Percentiles rank a stretch among this genome's conserved stretches.
phyloP scores from a whole-genome alignment of 1,140 invertebrate species.

The Diuraphis noxia region DNA sequence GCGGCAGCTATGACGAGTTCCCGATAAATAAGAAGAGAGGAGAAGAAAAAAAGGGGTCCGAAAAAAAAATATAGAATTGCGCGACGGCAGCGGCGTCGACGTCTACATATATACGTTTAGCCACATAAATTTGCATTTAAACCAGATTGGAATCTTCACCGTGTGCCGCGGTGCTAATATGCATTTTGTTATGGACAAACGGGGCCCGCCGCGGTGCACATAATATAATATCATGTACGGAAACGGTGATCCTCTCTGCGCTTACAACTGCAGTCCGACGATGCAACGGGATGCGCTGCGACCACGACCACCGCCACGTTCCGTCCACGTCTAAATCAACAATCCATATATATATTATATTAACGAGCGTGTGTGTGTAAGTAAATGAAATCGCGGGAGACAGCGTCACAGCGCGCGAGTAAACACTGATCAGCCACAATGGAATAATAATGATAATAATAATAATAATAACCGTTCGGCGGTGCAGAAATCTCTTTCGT shows the following conservation, averaged over 20 bases:
- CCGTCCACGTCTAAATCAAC: slow-evolving; percentile 40
- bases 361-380: background rate
- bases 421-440: slow-evolving; percentile 41
- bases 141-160: slow-evolving; percentile 32
- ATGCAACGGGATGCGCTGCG: background rate
- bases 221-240: background rate
- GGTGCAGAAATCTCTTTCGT: background rate
- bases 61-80: slow-evolving; percentile 12
- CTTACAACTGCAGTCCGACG: no score
- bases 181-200: slow-evolving; percentile 49
- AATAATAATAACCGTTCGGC: background rate
- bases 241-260: background rate
- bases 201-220: slow-evolving; percentile 62
- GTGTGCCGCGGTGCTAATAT: slow-evolving; percentile 34
- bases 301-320: background rate
- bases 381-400: background rate
- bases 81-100: background rate
- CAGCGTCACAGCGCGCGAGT: background rate
- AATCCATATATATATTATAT: background rate
- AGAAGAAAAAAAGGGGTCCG: background rate
- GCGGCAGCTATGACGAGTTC: slow-evolving; percentile 5
- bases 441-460: slow-evolving; percentile 27
- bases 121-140: slow-evolving; percentile 48
- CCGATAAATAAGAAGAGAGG: background rate
- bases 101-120: background rate